These are phyloP conservation scores for Entomobrya proxima DNA, from an alignment of 2,888 invertebrate genomes.

Conservation along the genomic window DNA sequence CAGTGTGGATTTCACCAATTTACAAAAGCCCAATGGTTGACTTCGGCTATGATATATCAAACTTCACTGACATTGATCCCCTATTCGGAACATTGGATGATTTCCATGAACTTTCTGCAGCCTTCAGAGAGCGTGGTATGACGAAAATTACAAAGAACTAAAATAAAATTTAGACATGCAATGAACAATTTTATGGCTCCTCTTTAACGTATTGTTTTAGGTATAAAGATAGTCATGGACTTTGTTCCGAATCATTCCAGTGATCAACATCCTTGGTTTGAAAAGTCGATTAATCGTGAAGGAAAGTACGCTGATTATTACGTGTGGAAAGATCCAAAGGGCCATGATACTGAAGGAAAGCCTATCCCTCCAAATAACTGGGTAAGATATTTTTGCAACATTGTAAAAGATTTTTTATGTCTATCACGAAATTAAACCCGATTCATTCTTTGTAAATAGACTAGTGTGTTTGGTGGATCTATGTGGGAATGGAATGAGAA, in stretches of 20 bases:
- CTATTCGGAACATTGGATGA: conserved; percentile 5
- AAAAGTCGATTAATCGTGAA: conserved; percentile 81
- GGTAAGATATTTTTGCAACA: too few species aligned
- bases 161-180: too few species aligned
- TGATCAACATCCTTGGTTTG: conserved; percentile 85
- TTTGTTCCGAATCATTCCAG: conserved; percentile 86
- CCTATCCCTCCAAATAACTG: conserved; percentile 75
- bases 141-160: neutral
- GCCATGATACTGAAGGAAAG: conserved; percentile 71
- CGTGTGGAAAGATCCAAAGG: conserved; percentile 84
- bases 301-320: conserved; percentile 85
- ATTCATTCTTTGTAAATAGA: conserved; percentile 73
- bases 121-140: neutral
- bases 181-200: too few species aligned
- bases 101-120: neutral
- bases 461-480: conserved; percentile 83
- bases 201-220: conserved; percentile 74
- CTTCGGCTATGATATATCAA: conserved; percentile 25
- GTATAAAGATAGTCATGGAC: conserved; percentile 84
- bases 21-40: conserved; percentile 22
- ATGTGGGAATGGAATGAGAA: conserved; percentile 86
- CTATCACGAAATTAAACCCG: neutral
- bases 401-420: too few species aligned
- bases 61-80: conserved; percentile 12
- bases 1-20: neutral